Percentiles rank a stretch among this genome's conserved stretches.
Conservation (phyloP, 2,888 invertebrate genomes). For the Drosophila mimetica region DNA sequence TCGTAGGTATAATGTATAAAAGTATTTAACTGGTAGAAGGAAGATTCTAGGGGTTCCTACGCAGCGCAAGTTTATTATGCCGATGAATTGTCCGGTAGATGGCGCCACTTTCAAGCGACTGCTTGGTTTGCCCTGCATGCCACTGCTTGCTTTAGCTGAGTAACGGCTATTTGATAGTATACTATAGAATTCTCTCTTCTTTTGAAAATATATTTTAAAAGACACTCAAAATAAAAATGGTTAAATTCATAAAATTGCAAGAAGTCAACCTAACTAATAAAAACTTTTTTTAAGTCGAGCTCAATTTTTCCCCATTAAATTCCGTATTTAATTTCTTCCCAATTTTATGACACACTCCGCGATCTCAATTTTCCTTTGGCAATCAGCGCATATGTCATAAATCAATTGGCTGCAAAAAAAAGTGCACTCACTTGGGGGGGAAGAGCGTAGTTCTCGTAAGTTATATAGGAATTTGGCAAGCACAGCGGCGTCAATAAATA, state of each 20-base stretch:
- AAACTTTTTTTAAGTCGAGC: neutral
- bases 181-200: too few species aligned
- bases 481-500: slow-evolving; percentile 72
- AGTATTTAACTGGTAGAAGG: too few species aligned
- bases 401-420: slow-evolving; percentile 24
- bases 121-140: too few species aligned
- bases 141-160: too few species aligned
- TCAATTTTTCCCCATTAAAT: neutral
- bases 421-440: slow-evolving; percentile 32
- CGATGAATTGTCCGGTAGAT: too few species aligned
- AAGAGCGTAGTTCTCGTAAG: slow-evolving; percentile 62
- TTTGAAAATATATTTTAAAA: neutral
- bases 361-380: slow-evolving; percentile 23
- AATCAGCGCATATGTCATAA: slow-evolving; percentile 40
- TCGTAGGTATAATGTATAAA: too few species aligned
- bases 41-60: too few species aligned
- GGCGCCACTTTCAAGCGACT: too few species aligned
- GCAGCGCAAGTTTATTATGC: too few species aligned
- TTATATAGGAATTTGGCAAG: slow-evolving; percentile 73
- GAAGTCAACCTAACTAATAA: neutral
- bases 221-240: neutral
- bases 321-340: neutral
- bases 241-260: too few species aligned
- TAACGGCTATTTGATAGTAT: too few species aligned
- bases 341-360: slow-evolving; percentile 24